phyloP scores from a whole-genome alignment of 1,140 invertebrate species.

The Zaprionus taronus region DNA sequence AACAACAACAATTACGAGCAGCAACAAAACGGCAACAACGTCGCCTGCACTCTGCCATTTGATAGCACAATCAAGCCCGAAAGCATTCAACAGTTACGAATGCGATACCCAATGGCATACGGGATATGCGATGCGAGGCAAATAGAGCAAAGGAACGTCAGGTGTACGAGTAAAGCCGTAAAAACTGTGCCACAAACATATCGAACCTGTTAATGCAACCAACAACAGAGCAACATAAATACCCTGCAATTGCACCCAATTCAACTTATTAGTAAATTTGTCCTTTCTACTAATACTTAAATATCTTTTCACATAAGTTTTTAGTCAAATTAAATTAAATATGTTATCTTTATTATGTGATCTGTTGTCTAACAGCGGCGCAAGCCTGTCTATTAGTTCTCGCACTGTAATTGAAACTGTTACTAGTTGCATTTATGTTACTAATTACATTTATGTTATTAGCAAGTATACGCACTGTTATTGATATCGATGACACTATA shows the following conservation, averaged over 20 bases:
- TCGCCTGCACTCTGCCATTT: constrained; percentile 43
- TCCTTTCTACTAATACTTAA: too few species aligned
- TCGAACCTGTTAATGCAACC: constrained; percentile 18
- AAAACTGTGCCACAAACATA: constrained; percentile 24
- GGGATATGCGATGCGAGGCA: not conserved
- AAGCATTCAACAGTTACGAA: constrained; percentile 42
- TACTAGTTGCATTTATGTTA: too few species aligned
- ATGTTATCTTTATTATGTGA: not conserved
- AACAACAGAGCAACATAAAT: not conserved
- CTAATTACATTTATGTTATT: too few species aligned
- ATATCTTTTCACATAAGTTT: too few species aligned
- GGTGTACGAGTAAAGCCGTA: constrained; percentile 40
- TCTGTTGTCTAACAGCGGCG: too few species aligned
- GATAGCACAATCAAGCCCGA: constrained; percentile 61
- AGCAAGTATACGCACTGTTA: too few species aligned
- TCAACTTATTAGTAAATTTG: not conserved
- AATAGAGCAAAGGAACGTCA: constrained; percentile 4
- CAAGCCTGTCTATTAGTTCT: too few species aligned
- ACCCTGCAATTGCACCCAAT: not conserved
- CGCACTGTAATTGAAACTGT: too few species aligned
- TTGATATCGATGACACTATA: too few species aligned
- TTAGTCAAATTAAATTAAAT: not conserved
- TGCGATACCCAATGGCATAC: constrained; percentile 11
- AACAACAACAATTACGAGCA: constrained; percentile 39
- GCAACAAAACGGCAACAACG: constrained; percentile 30